Evolutionary conservation across 1,140 invertebrate genomes (phyloP), one percentile per base, ranked within the genome.

Genomic region (Drosophila biarmipes): DNA sequence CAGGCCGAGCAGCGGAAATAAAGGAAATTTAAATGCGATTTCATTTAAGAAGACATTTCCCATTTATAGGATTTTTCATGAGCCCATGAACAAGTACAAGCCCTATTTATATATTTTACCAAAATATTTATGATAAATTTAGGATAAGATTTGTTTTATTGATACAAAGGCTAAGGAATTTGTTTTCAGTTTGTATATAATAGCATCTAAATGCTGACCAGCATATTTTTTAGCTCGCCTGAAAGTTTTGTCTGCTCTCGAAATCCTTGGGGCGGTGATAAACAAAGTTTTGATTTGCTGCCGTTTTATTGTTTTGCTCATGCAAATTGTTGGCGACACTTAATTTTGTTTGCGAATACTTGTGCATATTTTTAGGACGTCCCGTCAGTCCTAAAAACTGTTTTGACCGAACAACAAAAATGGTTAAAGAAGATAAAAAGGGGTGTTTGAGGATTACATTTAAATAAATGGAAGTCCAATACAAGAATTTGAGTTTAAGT

Each of bases 301-400:
- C 56, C 43, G 42, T 73, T 71, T 67, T 73, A 73, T 72, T 62
- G 57, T 64, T 55, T 54, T 24, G 67, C 24, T 38, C 71, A 78
- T 84, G 80, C 71, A 82, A 82, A 82, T 84, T 73, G 64, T 84
- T 51, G 80, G 56, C 75, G 75, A 79, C 80, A 84, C 71, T 84
- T 84, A 84, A 79, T 84, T 84, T 84, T 79, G 61, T 84, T 84
- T 71, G 75, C 62, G 79, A 84, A 84, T 84, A 72, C 80, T 84
- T 84, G 43, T 66, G 80, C 80, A 84, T 82, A 82, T 71, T 82
- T 82, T 71, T 66, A 38, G 64, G 79, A 71, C 54, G 54, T 45
- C 48, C 55, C 53, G 58, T 58, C 62, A 77, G 62, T 81, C n/a
- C n/a, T n/a, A n/a, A n/a, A n/a, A n/a, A n/a, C n/a, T n/a, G n/a